Base-by-base conservation (phyloP, 2,113 vertebrate genomes). In the Grallaria varia region DNA sequence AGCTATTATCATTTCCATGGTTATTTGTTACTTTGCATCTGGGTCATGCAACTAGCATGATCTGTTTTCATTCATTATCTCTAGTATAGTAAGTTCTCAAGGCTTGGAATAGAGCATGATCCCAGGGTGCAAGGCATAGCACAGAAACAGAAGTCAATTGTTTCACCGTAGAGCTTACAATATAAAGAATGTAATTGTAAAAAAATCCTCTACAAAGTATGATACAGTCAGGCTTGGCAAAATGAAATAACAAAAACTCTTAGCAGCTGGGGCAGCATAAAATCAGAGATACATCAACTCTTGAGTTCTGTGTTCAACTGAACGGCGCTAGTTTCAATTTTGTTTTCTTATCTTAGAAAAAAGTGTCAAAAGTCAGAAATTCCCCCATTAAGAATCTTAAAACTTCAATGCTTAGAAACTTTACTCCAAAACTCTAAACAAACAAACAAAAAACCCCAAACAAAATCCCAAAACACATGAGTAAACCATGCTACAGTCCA, bases 391-490 rank as follows among this genome's bases (percentile, higher is more conserved):
- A 55, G 13, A 59, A 50, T 4, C 4, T 63, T 76, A 35, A 90
- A 79, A 64, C 6, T 47, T 52, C 8, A 76, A 12, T 20, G 14
- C 1, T 9, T 74, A 53, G 6, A 77, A 66, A 30, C 5, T 64
- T 74, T 42, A 30, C 10, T 75, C 30, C 1, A 19, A 47, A 72
- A 18, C 22, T 1, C 16, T 4, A 50, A 50, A 37, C 19, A 33
- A 81, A 13, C 10, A 9, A 31, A 31, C 13, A 25, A 66, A n/a
- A 27, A n/a, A 15, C 9, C 49, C 13, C 15, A 69, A 64, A 24
- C 9, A 24, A n/a, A 49, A 12, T 20, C 30, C 1, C 19, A 9
- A 39, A 55, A 45, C 0, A 1, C 11, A 30, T 3, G 0, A 47
- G 39, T 20, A 78, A 82, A 55, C 6, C 20, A 37, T 35, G 58